phyloP scores from a whole-genome alignment of 2,797 vertebrate genomes.

The Ataeniobius toweri region DNA sequence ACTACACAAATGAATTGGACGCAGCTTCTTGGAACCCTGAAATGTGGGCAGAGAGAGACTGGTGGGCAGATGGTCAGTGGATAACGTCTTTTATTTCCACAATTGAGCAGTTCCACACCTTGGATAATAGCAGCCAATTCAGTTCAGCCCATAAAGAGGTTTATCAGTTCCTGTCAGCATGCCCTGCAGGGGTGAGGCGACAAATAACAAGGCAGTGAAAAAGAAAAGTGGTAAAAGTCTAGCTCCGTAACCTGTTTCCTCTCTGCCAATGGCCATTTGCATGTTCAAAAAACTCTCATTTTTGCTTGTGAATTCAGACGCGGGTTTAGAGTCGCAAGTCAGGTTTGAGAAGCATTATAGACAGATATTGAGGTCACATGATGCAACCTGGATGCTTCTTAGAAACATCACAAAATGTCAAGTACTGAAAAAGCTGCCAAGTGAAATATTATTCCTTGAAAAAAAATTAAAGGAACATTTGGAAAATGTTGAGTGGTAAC shows the following conservation, averaged over 20 bases:
- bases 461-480: neutral
- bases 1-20: constrained; percentile 63
- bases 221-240: constrained; percentile 73
- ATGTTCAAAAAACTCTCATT: constrained; percentile 72
- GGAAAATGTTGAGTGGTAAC: neutral
- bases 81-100: constrained; percentile 78
- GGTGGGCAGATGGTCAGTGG: constrained; percentile 75
- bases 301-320: constrained; percentile 62
- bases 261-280: constrained; percentile 71
- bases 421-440: constrained; percentile 36
- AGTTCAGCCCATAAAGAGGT: constrained; percentile 82
- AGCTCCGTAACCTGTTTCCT: constrained; percentile 70
- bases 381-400: constrained; percentile 29
- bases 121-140: constrained; percentile 84
- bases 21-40: constrained; percentile 57
- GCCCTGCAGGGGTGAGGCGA: constrained; percentile 78
- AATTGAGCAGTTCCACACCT: constrained; percentile 81
- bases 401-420: constrained; percentile 54
- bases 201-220: constrained; percentile 79
- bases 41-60: constrained; percentile 66
- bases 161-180: constrained; percentile 83
- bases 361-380: constrained; percentile 53
- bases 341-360: constrained; percentile 49
- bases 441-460: constrained; percentile 8
- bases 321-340: constrained; percentile 60